These are phyloP conservation scores for Triplophysa siluroides DNA, from an alignment of 2,113 vertebrate species.

Conservation along the genomic window DNA sequence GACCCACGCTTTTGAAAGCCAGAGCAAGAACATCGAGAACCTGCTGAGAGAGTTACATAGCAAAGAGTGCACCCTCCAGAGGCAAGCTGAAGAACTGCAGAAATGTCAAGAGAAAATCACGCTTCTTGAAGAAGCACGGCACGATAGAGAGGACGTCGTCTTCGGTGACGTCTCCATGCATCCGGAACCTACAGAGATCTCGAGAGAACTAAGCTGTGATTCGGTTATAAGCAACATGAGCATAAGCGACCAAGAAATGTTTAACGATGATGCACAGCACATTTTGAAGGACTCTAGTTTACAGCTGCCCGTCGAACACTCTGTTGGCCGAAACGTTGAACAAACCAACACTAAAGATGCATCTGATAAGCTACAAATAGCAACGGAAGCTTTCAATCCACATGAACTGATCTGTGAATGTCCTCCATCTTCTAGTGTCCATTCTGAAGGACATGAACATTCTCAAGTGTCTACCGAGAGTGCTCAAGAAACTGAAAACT, in stretches of 20 bases:
- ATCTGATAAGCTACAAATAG: slow-evolving; percentile 2
- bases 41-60: slow-evolving; percentile 73
- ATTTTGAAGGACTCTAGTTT: slow-evolving; percentile 12
- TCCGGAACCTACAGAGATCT: slow-evolving; percentile 19
- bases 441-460: neutral
- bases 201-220: slow-evolving; percentile 26
- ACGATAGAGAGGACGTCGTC: neutral
- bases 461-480: neutral
- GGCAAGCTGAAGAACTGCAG: slow-evolving; percentile 66
- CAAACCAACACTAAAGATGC: neutral
- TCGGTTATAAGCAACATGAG: slow-evolving; percentile 13
- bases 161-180: neutral
- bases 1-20: slow-evolving; percentile 76
- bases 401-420: neutral
- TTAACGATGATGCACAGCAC: neutral
- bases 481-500: neutral
- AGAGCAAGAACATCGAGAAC: slow-evolving; percentile 74
- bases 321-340: neutral
- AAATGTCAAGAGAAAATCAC: slow-evolving; percentile 58
- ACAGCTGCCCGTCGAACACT: slow-evolving; percentile 1
- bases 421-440: neutral
- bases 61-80: slow-evolving; percentile 67
- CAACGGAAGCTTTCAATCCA: neutral
- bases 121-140: slow-evolving; percentile 48
- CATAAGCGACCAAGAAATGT: slow-evolving; percentile 4